Evolutionary conservation across 1,140 invertebrate species (phyloP), one percentile per base, ranked within the genome.

Genomic region (Solen grandis): DNA sequence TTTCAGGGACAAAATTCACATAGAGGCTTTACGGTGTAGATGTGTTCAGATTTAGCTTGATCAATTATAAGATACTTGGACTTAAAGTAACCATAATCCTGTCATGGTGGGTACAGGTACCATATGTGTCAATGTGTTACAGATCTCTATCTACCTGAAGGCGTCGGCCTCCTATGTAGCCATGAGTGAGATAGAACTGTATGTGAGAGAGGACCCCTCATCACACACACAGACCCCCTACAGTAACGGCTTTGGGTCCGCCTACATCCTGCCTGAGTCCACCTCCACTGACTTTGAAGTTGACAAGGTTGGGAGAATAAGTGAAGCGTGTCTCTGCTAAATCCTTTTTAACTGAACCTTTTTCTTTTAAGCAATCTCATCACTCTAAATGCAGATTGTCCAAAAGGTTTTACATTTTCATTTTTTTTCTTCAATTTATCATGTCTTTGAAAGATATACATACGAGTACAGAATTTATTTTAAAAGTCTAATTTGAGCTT

Each of bases 121-220:
- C n/a, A n/a, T n/a, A n/a, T n/a, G 19, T 46, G 41, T 46, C 19
- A 10, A 10, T 46, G 41, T 46, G 41, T 77, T 77, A 16, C 59
- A 86, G 85, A 65, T 86, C 22, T 69, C 63, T 14, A 65, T 85
- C 19, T 22, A 54, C 16, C 76, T 85, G 52, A 59, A 81, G 38
- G 79, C 60, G 14, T 74, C 63, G n/a, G 66, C 65, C 13, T 36
- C 57, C 14, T 65, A 81, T 59, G 70, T 80, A 5, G 80, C 82
- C 10, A 73, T 89, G 14, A 78, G 78, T 38, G 83, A 89, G 57
- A n/a, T 89, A 46, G 81, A 89, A 66, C 68, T 89, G n/a, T 85
- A 82, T 31, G 78, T 89, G 29, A 73, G 80, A 55, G 88, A 89
- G 54, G 85, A 89, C 57, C 86, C 88, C 25, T 70, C 78, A 2